Conservation (phyloP, 2,797 vertebrate species). For the Pseudochaenichthys georgianus region DNA sequence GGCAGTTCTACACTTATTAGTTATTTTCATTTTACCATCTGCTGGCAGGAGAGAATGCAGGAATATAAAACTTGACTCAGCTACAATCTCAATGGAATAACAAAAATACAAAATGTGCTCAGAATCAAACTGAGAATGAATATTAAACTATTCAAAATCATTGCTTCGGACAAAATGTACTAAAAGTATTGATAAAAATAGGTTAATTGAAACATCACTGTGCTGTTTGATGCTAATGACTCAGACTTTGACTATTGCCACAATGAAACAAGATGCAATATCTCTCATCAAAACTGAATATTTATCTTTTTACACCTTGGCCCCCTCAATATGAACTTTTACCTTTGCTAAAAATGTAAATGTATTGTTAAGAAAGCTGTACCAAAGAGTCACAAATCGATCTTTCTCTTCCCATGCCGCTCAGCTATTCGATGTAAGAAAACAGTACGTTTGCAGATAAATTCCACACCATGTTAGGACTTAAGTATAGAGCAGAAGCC, state of each 20-base stretch:
- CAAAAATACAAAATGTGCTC: conserved; percentile 25
- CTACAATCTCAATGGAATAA: not conserved
- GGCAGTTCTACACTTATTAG: conserved; percentile 34
- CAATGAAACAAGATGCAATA: conserved; percentile 1
- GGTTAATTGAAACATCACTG: not conserved
- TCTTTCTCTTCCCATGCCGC: not conserved
- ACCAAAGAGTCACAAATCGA: conserved; percentile 1
- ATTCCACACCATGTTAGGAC: conserved; percentile 26
- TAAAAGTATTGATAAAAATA: not conserved
- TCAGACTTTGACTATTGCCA: conserved; percentile 8
- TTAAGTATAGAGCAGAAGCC: conserved; percentile 30
- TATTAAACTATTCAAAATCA: not conserved
- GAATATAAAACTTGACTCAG: conserved; percentile 2
- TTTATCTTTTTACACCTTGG: conserved; percentile 9
- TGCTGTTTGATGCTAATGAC: not conserved
- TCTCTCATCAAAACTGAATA: conserved; percentile 15
- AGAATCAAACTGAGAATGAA: not conserved
- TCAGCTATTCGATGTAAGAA: conserved; percentile 25
- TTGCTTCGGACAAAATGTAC: not conserved
- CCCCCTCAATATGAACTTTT: conserved; percentile 4
- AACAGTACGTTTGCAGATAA: conserved; percentile 18
- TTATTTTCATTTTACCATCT: conserved; percentile 34
- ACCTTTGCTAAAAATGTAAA: conserved; percentile 11
- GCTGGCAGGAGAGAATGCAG: conserved; percentile 19
- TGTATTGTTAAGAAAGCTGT: conserved; percentile 14